Percentiles rank a stretch among this genome's conserved stretches.
Evolutionary conservation across 2,113 vertebrate genomes (phyloP).

Genomic region (Lepidothrix coronata): DNA sequence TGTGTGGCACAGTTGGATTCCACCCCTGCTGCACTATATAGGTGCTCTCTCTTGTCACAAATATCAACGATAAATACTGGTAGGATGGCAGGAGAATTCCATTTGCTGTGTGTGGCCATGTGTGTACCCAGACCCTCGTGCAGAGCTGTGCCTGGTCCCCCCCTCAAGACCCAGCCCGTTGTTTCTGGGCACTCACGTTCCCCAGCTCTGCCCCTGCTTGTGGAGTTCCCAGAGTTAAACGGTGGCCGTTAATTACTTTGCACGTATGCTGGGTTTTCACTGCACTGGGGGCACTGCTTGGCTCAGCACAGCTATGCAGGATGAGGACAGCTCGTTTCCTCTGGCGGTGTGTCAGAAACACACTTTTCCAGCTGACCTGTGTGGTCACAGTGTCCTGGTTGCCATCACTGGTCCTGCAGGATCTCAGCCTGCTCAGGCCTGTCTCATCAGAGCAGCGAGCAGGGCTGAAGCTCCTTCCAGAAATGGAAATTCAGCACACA

Average conservation of each 20-base stretch:
- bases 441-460: fast-evolving
- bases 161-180: fast-evolving
- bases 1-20: not conserved
- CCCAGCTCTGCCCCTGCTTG: not conserved
- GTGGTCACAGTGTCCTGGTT: not conserved
- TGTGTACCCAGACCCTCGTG: not conserved
- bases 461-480: not conserved
- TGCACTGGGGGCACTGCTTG: not conserved
- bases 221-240: not conserved
- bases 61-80: not conserved
- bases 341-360: not conserved
- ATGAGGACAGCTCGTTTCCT: not conserved
- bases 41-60: not conserved
- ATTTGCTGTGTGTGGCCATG: fast-evolving
- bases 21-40: not conserved
- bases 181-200: not conserved
- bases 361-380: not conserved
- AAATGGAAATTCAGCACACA: not conserved
- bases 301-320: not conserved
- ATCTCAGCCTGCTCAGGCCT: not conserved
- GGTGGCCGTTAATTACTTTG: not conserved
- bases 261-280: not conserved
- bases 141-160: not conserved
- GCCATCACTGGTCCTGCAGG: not conserved
- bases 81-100: not conserved